phyloP scores from a whole-genome alignment of 2,888 invertebrate genomes.

The Coelinius sp. region DNA sequence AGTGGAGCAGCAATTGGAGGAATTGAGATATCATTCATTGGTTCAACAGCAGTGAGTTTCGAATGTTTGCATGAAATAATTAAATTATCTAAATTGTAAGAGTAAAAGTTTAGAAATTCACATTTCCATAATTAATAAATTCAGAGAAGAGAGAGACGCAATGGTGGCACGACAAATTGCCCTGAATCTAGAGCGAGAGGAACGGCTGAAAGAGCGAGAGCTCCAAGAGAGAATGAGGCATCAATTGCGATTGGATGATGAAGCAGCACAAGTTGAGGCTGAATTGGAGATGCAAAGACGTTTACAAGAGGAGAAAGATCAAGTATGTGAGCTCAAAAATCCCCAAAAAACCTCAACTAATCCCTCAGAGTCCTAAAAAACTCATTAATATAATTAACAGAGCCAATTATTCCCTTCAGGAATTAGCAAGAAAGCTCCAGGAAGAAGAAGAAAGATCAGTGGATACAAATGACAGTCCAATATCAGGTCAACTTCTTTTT shows the following conservation, averaged over 20 bases:
- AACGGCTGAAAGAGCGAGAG: conserved; percentile 72
- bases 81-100: too few relatives aligned
- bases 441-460: conserved; percentile 78
- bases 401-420: conserved; percentile 70
- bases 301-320: conserved; percentile 82
- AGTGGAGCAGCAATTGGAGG: conserved; percentile 80
- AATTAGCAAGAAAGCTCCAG: conserved; percentile 82
- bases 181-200: conserved; percentile 76
- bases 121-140: conserved; percentile 19
- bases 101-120: background rate
- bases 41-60: conserved; percentile 78
- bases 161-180: conserved; percentile 79
- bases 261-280: conserved; percentile 61
- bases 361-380: too few relatives aligned
- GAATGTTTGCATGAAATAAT: too few relatives aligned
- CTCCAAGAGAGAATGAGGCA: conserved; percentile 72
- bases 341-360: background rate
- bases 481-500: conserved; percentile 60
- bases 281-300: conserved; percentile 74
- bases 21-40: conserved; percentile 75
- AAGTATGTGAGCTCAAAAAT: conserved; percentile 70
- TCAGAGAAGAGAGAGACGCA: conserved; percentile 79
- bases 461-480: conserved; percentile 71
- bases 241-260: conserved; percentile 67
- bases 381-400: background rate